phyloP scores from a whole-genome alignment of 53 echinoderm and acorn worm genomes.

The Antedon mediterranea region DNA sequence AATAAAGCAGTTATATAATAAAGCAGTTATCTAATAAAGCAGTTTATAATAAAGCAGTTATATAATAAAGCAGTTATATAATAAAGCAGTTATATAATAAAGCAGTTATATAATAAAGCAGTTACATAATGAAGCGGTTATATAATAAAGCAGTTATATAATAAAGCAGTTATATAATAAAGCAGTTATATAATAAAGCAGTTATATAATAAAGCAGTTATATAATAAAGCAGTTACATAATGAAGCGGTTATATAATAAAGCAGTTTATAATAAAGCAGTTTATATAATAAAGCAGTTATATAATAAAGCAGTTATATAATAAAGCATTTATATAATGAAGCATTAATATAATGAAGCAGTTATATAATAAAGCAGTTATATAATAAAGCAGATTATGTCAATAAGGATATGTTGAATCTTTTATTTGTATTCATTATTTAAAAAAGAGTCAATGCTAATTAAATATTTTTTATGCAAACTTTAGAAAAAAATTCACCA shows the following conservation, averaged over 20 bases:
- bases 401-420: too few species aligned
- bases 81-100: constrained; percentile 9
- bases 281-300: constrained; percentile 10
- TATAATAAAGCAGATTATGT: too few species aligned
- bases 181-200: constrained; percentile 13
- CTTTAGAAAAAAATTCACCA: too few species aligned
- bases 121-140: too few species aligned
- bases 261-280: constrained; percentile 13
- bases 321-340: too few species aligned
- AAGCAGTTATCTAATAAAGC: too few species aligned
- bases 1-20: constrained; percentile 5
- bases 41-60: constrained; percentile 6
- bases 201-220: constrained; percentile 7
- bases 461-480: too few species aligned
- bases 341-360: constrained; percentile 16
- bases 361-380: too few species aligned
- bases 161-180: constrained; percentile 9
- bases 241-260: too few species aligned
- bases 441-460: too few species aligned
- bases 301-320: constrained; percentile 11
- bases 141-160: constrained; percentile 14
- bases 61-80: constrained; percentile 14
- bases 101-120: constrained; percentile 13
- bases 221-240: constrained; percentile 11
- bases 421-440: too few species aligned